Evolutionary conservation across 2,888 invertebrate species (phyloP).

Genomic region (Acrocyrtus sp.): DNA sequence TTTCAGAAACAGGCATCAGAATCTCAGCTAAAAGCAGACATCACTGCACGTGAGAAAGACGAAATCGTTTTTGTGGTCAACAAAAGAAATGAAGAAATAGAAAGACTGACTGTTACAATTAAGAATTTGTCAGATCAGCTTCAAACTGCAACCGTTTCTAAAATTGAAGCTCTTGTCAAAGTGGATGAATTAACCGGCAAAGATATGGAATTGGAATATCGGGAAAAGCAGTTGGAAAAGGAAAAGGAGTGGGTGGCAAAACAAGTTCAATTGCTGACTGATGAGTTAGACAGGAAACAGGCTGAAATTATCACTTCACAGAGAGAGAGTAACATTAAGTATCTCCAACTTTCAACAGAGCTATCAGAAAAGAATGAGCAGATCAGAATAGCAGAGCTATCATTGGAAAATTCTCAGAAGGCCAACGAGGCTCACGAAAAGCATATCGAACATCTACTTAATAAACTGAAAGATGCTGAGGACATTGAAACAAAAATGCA

Average conservation of each 20-base stretch:
- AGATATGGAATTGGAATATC: conserved; percentile 79
- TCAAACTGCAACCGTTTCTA: conserved; percentile 78
- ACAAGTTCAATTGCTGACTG: conserved; percentile 81
- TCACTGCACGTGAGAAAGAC: conserved; percentile 79
- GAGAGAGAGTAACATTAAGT: conserved; percentile 76
- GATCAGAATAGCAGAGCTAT: conserved; percentile 76
- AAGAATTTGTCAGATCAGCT: conserved; percentile 78
- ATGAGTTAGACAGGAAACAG: conserved; percentile 81
- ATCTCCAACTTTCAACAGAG: conserved; percentile 73
- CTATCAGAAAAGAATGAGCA: conserved; percentile 68
- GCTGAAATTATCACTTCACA: conserved; percentile 81
- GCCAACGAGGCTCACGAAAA: conserved; percentile 75
- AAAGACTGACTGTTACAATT: conserved; percentile 77
- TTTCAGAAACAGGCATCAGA: conserved; percentile 33
- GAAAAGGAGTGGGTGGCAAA: conserved; percentile 80
- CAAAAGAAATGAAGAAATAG: conserved; percentile 78
- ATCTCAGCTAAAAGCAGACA: conserved; percentile 17
- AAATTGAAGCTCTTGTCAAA: conserved; percentile 84
- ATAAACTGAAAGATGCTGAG: conserved; percentile 78
- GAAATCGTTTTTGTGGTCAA: conserved; percentile 77
- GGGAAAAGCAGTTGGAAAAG: conserved; percentile 84
- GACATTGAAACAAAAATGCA: conserved; percentile 77
- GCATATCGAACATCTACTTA: conserved; percentile 76
- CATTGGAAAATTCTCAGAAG: conserved; percentile 76
- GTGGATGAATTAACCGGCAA: conserved; percentile 84